A percentile compares a stretch with the other conserved stretches of the same genome.
phyloP scores from a whole-genome alignment of 2,888 invertebrate species.

The Drosophila aldrichi region DNA sequence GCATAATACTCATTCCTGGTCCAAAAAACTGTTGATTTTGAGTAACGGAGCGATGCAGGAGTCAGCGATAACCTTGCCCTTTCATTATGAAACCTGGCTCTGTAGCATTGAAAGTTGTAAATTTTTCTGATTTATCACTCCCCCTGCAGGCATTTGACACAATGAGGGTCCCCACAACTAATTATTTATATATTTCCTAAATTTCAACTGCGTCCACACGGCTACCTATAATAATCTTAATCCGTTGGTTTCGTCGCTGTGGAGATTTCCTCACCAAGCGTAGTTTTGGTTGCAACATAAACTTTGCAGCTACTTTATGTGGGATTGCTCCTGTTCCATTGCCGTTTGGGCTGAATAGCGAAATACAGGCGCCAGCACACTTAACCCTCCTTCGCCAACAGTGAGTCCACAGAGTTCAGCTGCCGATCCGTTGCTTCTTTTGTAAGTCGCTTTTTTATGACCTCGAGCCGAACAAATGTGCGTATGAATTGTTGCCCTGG shows the following conservation, averaged over 20 bases:
- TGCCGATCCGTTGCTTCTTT: slow-evolving; percentile 18
- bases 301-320: slow-evolving; percentile 1
- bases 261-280: not conserved
- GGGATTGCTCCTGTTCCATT: not conserved
- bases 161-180: no score
- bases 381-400: not conserved
- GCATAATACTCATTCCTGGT: no score
- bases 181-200: no score
- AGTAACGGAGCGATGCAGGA: not conserved
- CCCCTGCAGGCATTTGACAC: no score
- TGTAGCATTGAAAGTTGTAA: not conserved
- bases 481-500: slow-evolving; percentile 55
- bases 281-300: slow-evolving; percentile 1
- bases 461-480: slow-evolving; percentile 68
- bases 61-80: not conserved
- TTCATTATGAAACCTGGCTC: not conserved
- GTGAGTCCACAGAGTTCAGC: slow-evolving; percentile 8
- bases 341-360: not conserved
- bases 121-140: no score
- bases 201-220: no score
- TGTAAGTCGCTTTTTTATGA: slow-evolving; percentile 74
- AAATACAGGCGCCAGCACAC: not conserved
- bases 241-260: not conserved
- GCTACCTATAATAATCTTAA: no score
- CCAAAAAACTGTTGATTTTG: not conserved